Evolutionary conservation across 1,140 invertebrate species (phyloP), one percentile per base, ranked within the genome.

Genomic region (Trachymyrmex cornetzi): DNA sequence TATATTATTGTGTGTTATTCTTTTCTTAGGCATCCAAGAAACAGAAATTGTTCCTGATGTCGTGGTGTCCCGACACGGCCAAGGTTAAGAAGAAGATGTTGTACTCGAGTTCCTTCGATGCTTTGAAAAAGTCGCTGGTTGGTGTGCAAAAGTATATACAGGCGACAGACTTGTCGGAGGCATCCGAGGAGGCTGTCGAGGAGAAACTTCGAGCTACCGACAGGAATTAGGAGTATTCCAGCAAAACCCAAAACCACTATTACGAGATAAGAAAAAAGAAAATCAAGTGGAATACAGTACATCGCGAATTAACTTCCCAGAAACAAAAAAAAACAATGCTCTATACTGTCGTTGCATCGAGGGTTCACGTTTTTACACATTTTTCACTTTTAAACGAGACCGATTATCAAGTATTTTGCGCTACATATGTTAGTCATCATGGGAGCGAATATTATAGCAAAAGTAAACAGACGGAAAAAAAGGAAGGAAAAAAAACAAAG

Each of bases 61-160:
- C 98, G 93, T 99, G 98, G 98, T 99, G 98, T 96, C 99, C 99
- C 44, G 99, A 99, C 95, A 98, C 98, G 94, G 98, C 99, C 92
- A 99, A 98, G 96, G 98, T 99, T 85, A 99, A 99, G 97, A 99
- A 99, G 98, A 99, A 99, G 97, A 99, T 99, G 99, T 97, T 99
- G 96, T 99, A 99, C 96, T 99, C 99, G 89, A 97, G 98, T 96
- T 99, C 98, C 93, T 99, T 99, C 94, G 98, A 99, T 95, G 98
- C 98, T 91, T 96, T 99, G 92, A 99, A 99, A 96, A 99, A 99
- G 95, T 98, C 98, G 86, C 96, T 99, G 93, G 98, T 99, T 87
- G 99, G 99, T 93, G 98, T 99, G 92, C 98, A 99, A 96, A 99
- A 99, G 96, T 99, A 99, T 96, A 98, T 99, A 95, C 99, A 99